These are phyloP conservation scores for Enteromius fasciolatus DNA, from an alignment of 2,797 vertebrate species.

Conservation along the genomic window DNA sequence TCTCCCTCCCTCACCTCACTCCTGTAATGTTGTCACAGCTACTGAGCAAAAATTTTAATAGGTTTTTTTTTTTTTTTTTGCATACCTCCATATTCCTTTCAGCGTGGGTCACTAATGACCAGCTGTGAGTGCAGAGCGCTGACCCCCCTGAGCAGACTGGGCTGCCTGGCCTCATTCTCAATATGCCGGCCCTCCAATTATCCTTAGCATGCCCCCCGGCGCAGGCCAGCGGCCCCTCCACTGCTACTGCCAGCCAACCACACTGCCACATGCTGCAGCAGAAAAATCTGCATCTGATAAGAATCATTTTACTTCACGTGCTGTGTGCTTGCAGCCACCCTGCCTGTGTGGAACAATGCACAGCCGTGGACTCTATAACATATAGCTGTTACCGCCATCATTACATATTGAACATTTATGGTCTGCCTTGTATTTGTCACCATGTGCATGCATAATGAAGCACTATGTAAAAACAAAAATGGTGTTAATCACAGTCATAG, in stretches of 20 bases:
- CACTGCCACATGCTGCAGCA: conserved; percentile 37
- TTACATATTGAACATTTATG: conserved; percentile 3
- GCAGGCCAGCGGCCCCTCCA: conserved; percentile 54
- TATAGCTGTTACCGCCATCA: conserved; percentile 8
- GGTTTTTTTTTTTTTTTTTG: conserved; percentile 63
- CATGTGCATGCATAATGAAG: conserved; percentile 14
- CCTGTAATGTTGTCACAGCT: conserved; percentile 60
- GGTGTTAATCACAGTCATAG: not conserved
- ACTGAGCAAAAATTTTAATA: conserved; percentile 59
- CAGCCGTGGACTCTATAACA: not conserved
- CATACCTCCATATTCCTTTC: conserved; percentile 60
- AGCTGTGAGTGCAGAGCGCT: conserved; percentile 45
- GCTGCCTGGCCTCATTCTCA: conserved; percentile 60
- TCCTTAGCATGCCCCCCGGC: conserved; percentile 61
- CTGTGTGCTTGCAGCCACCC: conserved; percentile 25
- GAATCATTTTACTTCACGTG: conserved; percentile 23
- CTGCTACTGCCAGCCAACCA: conserved; percentile 39
- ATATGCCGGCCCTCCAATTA: conserved; percentile 65
- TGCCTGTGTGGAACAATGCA: conserved; percentile 14
- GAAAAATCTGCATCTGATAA: conserved; percentile 44
- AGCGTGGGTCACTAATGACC: conserved; percentile 64
- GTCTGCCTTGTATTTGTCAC: not conserved
- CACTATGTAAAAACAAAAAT: not conserved
- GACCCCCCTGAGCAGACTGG: conserved; percentile 58
- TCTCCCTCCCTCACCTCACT: conserved; percentile 56